Evolutionary conservation across 2,797 vertebrate genomes (phyloP), one percentile per base, ranked within the genome.

Genomic region (Falco concolor): DNA sequence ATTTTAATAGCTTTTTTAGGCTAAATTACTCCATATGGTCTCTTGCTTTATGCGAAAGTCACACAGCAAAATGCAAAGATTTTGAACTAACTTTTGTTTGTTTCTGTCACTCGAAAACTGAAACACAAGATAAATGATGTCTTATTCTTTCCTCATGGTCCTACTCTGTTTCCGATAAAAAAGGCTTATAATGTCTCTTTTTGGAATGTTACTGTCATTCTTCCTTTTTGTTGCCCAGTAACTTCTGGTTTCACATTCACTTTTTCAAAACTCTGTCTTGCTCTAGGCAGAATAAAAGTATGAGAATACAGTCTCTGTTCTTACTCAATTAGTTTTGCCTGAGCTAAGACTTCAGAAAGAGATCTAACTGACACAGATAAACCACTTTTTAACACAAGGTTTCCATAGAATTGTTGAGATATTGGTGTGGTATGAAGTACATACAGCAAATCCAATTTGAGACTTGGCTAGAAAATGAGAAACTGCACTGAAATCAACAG

Each of bases 51-150:
- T 42, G 24, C 68, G 91, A 92, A 79, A 76, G 38, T 75, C 77
- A 59, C 45, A n/a, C 6, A 89, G 70, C 70, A 95, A 91, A 94
- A 84, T 44, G 36, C 21, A 70, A 60, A 87, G 75, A 75, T 89
- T 95, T 74, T 28, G 75, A 93, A 85, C 27, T 44, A 87, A 84
- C 70, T 92, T 95, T 77, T 92, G 81, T 89, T 90, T 90, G 75
- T 54, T 75, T 38, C 81, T 92, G 81, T 87, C 90, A 91, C 53
- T 82, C 0, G 30, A 68, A 50, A 87, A 89, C 50, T 44, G 74
- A 84, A 87, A 61, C 52, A 36, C 47, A 94, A 94, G 88, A 96
- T 74, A 94, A 96, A 96, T 85, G 86, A 92, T 84, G 76, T 45
- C 27, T 77, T 84, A 79, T 63, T 95, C 90, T 90, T 70, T 60